phyloP scores from a whole-genome alignment of 1,140 invertebrate genomes.

The Tetragnatha versicolor region DNA sequence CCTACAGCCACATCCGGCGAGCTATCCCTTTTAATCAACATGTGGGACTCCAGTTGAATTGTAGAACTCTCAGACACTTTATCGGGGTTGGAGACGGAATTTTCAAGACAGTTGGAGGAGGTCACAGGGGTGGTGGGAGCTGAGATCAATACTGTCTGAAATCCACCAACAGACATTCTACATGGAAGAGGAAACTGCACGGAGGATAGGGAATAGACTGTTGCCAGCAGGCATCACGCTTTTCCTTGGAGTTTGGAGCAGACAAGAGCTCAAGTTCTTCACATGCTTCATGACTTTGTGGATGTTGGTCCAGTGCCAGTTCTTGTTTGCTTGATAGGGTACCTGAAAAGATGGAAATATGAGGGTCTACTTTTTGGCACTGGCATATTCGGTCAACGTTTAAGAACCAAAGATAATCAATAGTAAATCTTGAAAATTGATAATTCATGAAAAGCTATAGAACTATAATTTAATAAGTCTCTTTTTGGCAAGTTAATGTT shows the following conservation, averaged over 20 bases:
- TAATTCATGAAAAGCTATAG: too few species aligned
- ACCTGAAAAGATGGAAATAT: constrained; percentile 12
- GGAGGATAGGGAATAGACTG: neutral
- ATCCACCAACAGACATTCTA: constrained; percentile 50
- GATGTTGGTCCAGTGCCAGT: constrained; percentile 35
- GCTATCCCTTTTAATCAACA: constrained; percentile 8
- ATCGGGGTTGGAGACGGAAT: constrained; percentile 14
- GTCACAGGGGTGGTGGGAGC: constrained; percentile 44
- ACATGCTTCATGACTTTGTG: constrained; percentile 46
- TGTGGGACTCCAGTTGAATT: constrained; percentile 11
- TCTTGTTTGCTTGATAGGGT: constrained; percentile 1
- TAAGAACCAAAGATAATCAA: too few species aligned
- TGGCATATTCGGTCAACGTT: too few species aligned
- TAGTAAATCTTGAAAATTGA: too few species aligned
- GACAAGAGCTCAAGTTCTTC: neutral
- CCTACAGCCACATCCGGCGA: constrained; percentile 21
- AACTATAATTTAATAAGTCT: too few species aligned
- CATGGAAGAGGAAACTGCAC: constrained; percentile 8
- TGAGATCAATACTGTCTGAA: constrained; percentile 42
- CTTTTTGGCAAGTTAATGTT: too few species aligned
- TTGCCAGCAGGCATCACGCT: neutral
- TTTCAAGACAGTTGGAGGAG: constrained; percentile 23
- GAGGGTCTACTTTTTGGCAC: too few species aligned
- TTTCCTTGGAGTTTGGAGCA: constrained; percentile 9
- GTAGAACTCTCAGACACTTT: neutral